A percentile compares a stretch with the other conserved stretches of the same genome.
Conservation (phyloP, 2,113 vertebrate species). For the Etheostoma spectabile region DNA sequence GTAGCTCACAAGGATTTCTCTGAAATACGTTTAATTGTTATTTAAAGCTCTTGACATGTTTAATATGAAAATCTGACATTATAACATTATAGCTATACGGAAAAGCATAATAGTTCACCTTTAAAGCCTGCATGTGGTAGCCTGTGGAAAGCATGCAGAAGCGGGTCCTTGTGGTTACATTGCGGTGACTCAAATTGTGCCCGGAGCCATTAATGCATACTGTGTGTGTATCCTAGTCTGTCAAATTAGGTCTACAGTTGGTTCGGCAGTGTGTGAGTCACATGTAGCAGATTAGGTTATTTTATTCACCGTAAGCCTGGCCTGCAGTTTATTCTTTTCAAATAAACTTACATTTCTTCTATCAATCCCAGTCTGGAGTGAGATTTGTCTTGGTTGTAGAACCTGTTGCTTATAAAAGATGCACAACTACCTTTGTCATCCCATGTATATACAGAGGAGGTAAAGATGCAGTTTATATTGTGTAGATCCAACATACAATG, state of each 20-base stretch:
- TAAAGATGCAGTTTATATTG: neutral
- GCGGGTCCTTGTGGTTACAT: conserved; percentile 16
- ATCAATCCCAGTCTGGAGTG: neutral
- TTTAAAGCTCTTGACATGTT: too few species aligned
- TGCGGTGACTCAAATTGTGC: conserved; percentile 48
- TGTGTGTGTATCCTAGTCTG: conserved; percentile 37
- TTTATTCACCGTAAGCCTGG: neutral
- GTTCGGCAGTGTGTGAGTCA: conserved; percentile 39
- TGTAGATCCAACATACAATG: conserved; percentile 3
- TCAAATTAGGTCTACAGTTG: conserved; percentile 29
- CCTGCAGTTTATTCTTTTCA: neutral
- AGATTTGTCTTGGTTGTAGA: neutral
- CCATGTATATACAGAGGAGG: neutral
- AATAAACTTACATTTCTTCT: neutral
- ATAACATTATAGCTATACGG: too few species aligned
- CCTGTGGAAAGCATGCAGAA: conserved; percentile 30
- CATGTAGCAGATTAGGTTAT: conserved; percentile 26
- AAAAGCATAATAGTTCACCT: too few species aligned
- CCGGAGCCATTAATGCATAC: conserved; percentile 45
- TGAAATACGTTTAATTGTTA: too few species aligned
- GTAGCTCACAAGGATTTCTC: too few species aligned
- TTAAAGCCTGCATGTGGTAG: conserved; percentile 27
- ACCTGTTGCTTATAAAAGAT: conserved; percentile 32
- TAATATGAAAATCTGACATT: too few species aligned
- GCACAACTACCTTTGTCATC: neutral